Evolutionary conservation across 64 coral and sea anemone species (phyloP), one percentile per base, ranked within the genome.

Genomic region (Actinia tenebrosa): DNA sequence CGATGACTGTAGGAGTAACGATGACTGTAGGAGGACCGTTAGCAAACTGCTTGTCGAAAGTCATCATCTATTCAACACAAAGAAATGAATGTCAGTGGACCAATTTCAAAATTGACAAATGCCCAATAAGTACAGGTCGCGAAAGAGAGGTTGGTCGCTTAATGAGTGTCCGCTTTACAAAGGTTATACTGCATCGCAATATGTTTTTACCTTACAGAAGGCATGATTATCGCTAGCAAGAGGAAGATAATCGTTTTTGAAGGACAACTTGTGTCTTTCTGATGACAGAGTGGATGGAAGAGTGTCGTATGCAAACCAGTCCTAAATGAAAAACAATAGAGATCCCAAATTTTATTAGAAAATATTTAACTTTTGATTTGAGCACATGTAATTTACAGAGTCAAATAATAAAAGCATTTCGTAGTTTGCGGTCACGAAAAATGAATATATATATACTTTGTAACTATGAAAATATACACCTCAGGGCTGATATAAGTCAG

Each of bases 221-320:
- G 90, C 90, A n/a, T 91, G 27, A 25, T 91, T 87, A 25, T 91
- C 85, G 3, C n/a, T 85, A 19, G 85, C 85, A 13, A 16, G 78
- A 25, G 90, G 90, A 16, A 64, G 27, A 1, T 83, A 54, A 26
- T 53, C 80, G 44, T 91, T 91, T 2, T 61, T 1, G 79, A 91
- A 91, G 30, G 16, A 56, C 43, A 91, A 26, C 4, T 22, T 42
- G 3, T 45, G 77, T 19, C 50, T 54, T 53, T 91, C 90, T 11
- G 90, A 50, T 27, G 30, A 60, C 54, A 91, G 61, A 7, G 44
- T 60, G 19, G 2, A 10, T 17, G 90, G 90, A 10, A 91, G 30
- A 8, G 59, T 91, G 63, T 71, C 85, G 37, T 83, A 91, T 19
- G 90, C 90, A 26, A 87, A 22, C 85, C 86, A 91, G 60, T 91